Evolutionary conservation across 2,888 invertebrate genomes (phyloP).

Genomic region (Lasioglossum leucozonium): DNA sequence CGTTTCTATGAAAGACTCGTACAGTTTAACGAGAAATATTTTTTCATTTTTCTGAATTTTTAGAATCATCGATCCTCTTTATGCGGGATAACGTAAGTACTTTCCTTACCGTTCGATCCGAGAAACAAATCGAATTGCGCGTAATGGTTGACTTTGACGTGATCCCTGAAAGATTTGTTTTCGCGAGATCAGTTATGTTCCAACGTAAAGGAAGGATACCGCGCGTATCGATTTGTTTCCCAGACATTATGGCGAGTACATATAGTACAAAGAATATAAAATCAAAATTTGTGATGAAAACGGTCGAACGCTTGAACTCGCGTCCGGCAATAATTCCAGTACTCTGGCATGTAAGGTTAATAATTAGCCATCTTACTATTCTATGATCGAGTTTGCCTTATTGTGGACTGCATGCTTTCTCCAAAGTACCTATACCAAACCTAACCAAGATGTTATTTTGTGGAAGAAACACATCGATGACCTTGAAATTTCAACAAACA

Average conservation of each 20-base stretch:
- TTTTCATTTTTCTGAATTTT: background rate
- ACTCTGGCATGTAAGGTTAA: background rate
- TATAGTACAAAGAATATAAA: background rate
- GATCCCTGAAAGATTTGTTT: background rate
- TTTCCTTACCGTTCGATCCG: background rate
- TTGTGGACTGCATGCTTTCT: no score
- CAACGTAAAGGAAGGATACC: background rate
- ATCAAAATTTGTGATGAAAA: background rate
- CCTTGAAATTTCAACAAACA: background rate
- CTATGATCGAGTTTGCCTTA: no score
- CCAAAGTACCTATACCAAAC: no score
- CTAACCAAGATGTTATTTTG: no score
- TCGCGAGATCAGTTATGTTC: background rate
- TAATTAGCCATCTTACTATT: background rate
- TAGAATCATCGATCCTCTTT: background rate
- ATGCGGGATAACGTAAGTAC: background rate
- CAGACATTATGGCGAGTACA: background rate
- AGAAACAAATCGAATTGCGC: background rate
- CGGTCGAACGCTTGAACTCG: background rate
- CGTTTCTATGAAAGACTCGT: background rate
- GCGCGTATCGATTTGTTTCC: background rate
- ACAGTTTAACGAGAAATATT: background rate
- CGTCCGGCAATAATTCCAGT: background rate
- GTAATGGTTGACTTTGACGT: background rate
- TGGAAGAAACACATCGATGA: background rate